Base-by-base conservation (phyloP, 2,888 invertebrate species). In the Taenaris catops region DNA sequence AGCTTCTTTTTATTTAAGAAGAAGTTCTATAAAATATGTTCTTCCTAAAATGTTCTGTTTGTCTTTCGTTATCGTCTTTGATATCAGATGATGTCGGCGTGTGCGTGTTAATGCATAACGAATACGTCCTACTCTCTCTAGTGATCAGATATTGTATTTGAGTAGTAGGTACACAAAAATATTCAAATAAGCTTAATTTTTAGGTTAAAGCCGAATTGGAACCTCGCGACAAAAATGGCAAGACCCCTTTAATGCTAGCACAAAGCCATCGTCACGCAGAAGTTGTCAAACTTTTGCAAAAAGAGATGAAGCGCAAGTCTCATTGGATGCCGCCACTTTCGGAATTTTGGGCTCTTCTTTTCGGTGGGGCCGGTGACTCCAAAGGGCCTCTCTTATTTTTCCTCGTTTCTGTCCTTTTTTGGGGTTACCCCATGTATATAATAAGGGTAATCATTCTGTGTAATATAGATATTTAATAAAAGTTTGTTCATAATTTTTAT, bases 351-450 rank as follows among this genome's bases (percentile, higher is more conserved):
- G 94, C 94, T 17, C 81, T 96, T 57, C 83, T 96, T 11, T 97
- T 96, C 65, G 97, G 96, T 2, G 95, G 95, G 28, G 95, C 96
- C 5, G 96, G 96, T 0, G 95, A 96, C 61, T 95, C 95, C 0
- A 97, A 96, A 73, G 94, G 94, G 7, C 96, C 97, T 0, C 71
- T 97, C 8, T 74, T 96, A 12, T 91, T 97, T 59, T 96, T 97
- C 63, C 87, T 97, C 57, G 90, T 94, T 39, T 96, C 95, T 0
- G 94, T 96, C 4, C 78, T 96, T 2, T 76, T 96, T 10, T 97
- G 96, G 96, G 96, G 94, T 4, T 97, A 97, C 70, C 97, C 97
- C 0, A 96, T 97, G 95, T 97, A 97, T 63, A 88, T 96, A 55
- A 91, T 96, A 43, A 90, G 94, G 79, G 94, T 93, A 74, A 84